Conservation (phyloP, 2,888 invertebrate species). For the Cephus runcator region DNA sequence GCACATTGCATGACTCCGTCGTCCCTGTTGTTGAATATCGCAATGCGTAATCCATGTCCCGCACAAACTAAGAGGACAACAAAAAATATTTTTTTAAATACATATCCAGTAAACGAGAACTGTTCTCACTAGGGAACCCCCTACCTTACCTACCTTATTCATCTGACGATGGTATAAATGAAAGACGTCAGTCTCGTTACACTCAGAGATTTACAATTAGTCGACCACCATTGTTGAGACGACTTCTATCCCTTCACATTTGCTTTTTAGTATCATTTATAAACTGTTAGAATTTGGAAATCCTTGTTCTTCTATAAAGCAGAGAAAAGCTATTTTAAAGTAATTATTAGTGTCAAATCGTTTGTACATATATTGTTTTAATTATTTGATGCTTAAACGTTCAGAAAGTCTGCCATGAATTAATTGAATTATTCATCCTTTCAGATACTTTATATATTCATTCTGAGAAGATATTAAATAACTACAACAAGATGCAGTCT, state of each 20-base stretch:
- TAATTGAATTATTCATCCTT: neutral
- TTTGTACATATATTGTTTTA: neutral
- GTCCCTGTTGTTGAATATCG: neutral
- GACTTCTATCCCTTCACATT: neutral
- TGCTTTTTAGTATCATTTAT: neutral
- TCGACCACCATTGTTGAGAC: neutral
- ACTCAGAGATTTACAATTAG: neutral
- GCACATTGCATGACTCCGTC: neutral
- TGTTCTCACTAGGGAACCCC: neutral
- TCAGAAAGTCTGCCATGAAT: neutral
- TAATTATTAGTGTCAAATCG: neutral
- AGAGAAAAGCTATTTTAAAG: neutral
- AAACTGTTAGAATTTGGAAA: neutral
- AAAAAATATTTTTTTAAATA: neutral
- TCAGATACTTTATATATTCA: neutral
- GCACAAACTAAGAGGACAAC: neutral
- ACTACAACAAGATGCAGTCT: constrained; percentile 35
- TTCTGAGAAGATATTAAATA: constrained; percentile 16
- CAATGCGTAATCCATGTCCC: neutral
- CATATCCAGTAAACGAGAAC: neutral
- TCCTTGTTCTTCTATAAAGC: neutral
- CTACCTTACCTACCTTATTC: neutral
- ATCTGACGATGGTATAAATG: neutral
- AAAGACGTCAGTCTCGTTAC: neutral
- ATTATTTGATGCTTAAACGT: neutral